These are phyloP conservation scores for Cydia splendana DNA, from an alignment of 1,140 invertebrate genomes.

Conservation along the genomic window DNA sequence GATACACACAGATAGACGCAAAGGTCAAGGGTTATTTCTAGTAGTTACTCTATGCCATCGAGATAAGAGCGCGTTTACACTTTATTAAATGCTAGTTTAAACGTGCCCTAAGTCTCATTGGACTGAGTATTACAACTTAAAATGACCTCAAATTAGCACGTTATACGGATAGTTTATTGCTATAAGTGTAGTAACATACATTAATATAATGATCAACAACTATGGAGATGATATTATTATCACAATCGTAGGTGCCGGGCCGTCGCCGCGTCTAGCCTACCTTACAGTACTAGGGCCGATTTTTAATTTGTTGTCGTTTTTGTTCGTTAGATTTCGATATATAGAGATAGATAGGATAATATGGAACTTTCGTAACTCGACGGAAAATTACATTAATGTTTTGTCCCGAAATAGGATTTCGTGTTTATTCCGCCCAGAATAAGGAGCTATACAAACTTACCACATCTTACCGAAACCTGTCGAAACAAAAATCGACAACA, in stretches of 20 bases:
- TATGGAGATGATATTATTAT: constrained; percentile 34
- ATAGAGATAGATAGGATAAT: no score
- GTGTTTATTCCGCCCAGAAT: not conserved
- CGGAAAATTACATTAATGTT: no score
- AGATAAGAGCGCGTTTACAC: not conserved
- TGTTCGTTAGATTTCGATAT: no score
- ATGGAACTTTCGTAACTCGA: no score
- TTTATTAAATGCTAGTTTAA: not conserved
- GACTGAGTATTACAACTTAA: not conserved
- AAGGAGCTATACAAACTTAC: no score
- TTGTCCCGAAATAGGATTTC: no score
- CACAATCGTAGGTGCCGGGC: constrained; percentile 17
- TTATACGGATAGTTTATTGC: constrained; percentile 25
- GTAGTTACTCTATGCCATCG: not conserved
- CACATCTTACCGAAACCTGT: no score
- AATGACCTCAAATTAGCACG: not conserved
- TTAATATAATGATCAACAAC: constrained; percentile 35
- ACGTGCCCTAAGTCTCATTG: not conserved
- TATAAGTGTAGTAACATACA: constrained; percentile 33
- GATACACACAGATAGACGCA: constrained; percentile 5
- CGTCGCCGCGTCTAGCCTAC: constrained; percentile 4
- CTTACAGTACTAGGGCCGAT: not conserved
- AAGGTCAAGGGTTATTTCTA: not conserved
- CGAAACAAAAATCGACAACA: no score
- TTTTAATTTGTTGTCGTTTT: no score